A percentile compares a stretch with the other conserved stretches of the same genome.
These are phyloP conservation scores for Porites evermanni DNA, from an alignment of 92 coral and sea anemone species.

Conservation along the genomic window DNA sequence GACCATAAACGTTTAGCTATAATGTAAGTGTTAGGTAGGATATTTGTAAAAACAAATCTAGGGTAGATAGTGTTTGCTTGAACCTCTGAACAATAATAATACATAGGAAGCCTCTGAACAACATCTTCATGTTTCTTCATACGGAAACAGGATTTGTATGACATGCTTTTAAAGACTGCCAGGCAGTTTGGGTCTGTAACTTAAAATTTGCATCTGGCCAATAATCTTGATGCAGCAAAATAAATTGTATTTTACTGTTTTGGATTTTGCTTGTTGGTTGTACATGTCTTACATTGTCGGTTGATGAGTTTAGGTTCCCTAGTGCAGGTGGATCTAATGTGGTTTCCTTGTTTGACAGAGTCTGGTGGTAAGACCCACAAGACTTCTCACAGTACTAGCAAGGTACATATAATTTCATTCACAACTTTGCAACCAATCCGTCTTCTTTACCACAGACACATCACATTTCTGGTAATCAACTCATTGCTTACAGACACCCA, in stretches of 20 bases:
- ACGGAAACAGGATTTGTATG: not conserved
- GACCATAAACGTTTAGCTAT: not conserved
- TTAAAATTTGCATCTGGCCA: not conserved
- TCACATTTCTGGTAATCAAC: not conserved
- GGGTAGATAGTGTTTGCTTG: not conserved
- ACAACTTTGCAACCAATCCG: constrained; percentile 27
- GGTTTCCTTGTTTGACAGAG: constrained; percentile 96
- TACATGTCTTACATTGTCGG: constrained; percentile 15
- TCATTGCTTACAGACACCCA: not conserved
- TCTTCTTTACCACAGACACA: not conserved
- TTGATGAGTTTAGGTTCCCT: constrained; percentile 55
- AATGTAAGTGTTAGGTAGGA: constrained; percentile 2
- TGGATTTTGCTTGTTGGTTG: constrained; percentile 47
- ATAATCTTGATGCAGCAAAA: constrained; percentile 36
- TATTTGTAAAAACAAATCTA: constrained; percentile 5
- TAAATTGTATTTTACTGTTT: constrained; percentile 49
- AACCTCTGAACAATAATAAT: not conserved
- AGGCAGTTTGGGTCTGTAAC: constrained; percentile 43
- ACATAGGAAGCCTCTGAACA: not conserved
- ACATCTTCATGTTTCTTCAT: not conserved
- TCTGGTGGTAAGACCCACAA: constrained; percentile 93
- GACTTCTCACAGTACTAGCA: constrained; percentile 85
- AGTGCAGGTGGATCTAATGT: constrained; percentile 70
- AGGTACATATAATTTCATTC: constrained; percentile 78
- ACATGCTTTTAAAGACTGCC: not conserved